These are phyloP conservation scores for Dicentrarchus labrax DNA, from an alignment of 2,113 vertebrate genomes.

Conservation along the genomic window DNA sequence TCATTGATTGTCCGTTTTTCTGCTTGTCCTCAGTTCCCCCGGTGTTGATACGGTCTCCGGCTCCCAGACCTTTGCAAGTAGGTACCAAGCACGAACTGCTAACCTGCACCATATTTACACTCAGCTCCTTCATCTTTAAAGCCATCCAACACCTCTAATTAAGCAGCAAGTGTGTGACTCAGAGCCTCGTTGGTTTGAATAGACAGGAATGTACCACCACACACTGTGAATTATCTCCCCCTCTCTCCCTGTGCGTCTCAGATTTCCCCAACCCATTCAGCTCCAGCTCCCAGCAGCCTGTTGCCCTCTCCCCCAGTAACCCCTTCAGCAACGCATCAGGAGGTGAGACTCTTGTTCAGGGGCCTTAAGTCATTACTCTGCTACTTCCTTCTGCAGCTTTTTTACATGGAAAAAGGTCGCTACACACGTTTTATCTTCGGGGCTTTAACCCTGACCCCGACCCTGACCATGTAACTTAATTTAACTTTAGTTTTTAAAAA, in stretches of 20 bases:
- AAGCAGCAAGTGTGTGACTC: conserved; percentile 46
- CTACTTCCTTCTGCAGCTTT: not conserved
- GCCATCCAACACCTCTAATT: conserved; percentile 24
- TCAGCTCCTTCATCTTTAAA: conserved; percentile 21
- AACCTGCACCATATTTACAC: conserved; percentile 22
- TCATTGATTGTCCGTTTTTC: not conserved
- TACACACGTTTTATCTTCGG: too few species aligned
- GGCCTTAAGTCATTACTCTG: not conserved
- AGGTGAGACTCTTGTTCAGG: conserved; percentile 79
- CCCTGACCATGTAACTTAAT: too few species aligned
- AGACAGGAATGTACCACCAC: conserved; percentile 66
- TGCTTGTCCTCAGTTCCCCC: conserved; percentile 75
- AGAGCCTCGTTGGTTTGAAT: conserved; percentile 45
- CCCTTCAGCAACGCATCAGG: conserved; percentile 88
- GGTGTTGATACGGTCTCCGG: conserved; percentile 77
- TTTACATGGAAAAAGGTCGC: not conserved
- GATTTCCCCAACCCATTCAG: conserved; percentile 91
- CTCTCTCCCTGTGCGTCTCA: conserved; percentile 63
- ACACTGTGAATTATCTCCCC: conserved; percentile 56
- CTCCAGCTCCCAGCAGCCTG: conserved; percentile 79
- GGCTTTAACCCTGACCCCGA: not conserved
- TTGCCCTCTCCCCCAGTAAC: conserved; percentile 88
- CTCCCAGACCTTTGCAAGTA: conserved; percentile 85
- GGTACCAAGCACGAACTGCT: conserved; percentile 17
- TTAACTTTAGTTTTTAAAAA: not conserved